A percentile compares a stretch with the other conserved stretches of the same genome.
These are phyloP conservation scores for Palaemon carinicauda DNA, from an alignment of 1,140 invertebrate species.

Conservation along the genomic window DNA sequence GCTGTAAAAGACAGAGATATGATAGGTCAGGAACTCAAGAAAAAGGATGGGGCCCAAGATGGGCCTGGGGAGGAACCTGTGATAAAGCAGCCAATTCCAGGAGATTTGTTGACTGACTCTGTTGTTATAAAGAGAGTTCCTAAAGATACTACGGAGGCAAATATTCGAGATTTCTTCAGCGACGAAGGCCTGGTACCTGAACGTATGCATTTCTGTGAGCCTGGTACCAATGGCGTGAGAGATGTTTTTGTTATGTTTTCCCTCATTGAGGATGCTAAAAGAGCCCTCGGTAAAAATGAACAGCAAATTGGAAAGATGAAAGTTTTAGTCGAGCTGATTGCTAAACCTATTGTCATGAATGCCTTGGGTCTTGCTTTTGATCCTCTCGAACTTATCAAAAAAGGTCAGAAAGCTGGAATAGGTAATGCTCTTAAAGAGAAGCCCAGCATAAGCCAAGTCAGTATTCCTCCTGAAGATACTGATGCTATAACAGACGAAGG, in stretches of 20 bases:
- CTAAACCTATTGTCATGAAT: conserved; percentile 58
- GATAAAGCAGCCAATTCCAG: neutral
- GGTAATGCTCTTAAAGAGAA: neutral
- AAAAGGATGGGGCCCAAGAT: neutral
- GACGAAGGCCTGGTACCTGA: conserved; percentile 58
- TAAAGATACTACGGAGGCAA: conserved; percentile 49
- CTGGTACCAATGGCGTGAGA: conserved; percentile 5
- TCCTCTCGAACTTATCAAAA: conserved; percentile 55
- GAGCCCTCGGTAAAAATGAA: conserved; percentile 47
- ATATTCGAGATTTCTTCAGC: conserved; percentile 58
- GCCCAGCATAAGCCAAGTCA: neutral
- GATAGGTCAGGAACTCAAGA: neutral
- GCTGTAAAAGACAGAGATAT: conserved; percentile 24
- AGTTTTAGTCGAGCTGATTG: conserved; percentile 48
- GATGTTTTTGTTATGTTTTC: conserved; percentile 56
- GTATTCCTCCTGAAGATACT: neutral
- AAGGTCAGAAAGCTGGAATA: conserved; percentile 32
- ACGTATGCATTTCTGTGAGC: conserved; percentile 45
- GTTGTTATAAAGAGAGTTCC: conserved; percentile 53
- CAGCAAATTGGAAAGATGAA: conserved; percentile 49
- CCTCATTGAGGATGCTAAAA: conserved; percentile 34
- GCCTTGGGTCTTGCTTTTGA: conserved; percentile 58
- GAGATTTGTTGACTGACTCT: conserved; percentile 55
- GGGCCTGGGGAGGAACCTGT: neutral
- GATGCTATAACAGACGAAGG: neutral